A percentile compares a stretch with the other conserved stretches of the same genome.
Conservation (phyloP, 2,888 invertebrate genomes). For the Sinhomidia bicolor region DNA sequence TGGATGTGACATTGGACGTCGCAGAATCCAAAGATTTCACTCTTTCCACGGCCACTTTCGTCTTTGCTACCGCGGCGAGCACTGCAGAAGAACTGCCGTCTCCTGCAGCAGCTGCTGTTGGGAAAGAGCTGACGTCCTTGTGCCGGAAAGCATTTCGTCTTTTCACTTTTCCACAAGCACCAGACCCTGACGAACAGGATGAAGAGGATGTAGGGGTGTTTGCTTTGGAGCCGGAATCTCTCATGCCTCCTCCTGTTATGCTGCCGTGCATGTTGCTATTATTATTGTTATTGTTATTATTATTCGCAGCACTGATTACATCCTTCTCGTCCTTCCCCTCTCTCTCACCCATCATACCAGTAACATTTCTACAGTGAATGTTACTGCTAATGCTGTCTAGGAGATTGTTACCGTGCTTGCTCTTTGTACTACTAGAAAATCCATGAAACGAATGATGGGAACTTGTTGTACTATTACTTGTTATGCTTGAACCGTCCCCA, state of each 20-base stretch:
- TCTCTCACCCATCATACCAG: background rate
- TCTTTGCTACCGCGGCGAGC: conserved; percentile 59
- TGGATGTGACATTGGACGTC: conserved; percentile 36
- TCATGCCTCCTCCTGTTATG: conserved; percentile 35
- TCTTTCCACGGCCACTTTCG: conserved; percentile 78
- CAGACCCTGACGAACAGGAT: conserved; percentile 74
- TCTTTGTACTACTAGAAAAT: conserved; percentile 52
- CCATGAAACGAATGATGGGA: conserved; percentile 64
- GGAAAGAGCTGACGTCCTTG: conserved; percentile 75
- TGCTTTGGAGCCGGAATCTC: conserved; percentile 71
- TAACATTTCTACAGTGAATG: conserved; percentile 22
- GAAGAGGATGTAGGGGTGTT: conserved; percentile 76
- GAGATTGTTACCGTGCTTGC: conserved; percentile 5
- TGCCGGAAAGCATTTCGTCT: conserved; percentile 79
- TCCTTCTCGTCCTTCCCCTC: conserved; percentile 55
- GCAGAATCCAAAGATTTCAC: conserved; percentile 76
- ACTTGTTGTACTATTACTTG: conserved; percentile 69
- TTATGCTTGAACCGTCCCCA: conserved; percentile 63
- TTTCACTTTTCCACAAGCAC: conserved; percentile 79
- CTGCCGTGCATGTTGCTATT: conserved; percentile 20
- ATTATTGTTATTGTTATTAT: conserved; percentile 21
- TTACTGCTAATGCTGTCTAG: conserved; percentile 4
- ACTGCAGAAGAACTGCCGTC: conserved; percentile 68
- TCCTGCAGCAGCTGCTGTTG: conserved; percentile 61
- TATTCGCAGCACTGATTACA: background rate